Conservation (phyloP, 2,888 invertebrate species). For the Papilio elwesi region DNA sequence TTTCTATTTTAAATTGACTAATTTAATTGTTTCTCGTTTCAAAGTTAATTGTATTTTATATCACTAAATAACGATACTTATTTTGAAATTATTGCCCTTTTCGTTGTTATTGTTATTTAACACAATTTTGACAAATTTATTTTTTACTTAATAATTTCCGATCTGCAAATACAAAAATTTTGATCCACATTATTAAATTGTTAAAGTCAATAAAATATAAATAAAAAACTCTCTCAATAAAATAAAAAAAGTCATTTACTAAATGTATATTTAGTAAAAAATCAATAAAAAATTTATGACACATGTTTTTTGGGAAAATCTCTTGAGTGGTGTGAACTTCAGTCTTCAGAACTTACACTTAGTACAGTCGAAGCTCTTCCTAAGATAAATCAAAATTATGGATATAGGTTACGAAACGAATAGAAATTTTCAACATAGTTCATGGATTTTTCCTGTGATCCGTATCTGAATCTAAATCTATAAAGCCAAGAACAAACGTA, state of each 20-base stretch:
- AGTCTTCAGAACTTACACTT: too few species aligned
- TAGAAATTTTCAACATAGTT: too few species aligned
- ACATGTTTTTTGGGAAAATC: too few species aligned
- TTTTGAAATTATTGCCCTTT: conserved; percentile 61
- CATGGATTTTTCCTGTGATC: too few species aligned
- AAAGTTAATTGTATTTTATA: conserved; percentile 41
- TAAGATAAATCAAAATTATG: too few species aligned
- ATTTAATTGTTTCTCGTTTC: conserved; percentile 55
- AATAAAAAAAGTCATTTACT: background rate
- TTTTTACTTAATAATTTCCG: background rate
- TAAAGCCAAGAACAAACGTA: too few species aligned
- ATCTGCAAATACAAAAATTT: background rate
- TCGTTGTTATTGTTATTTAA: conserved; percentile 54
- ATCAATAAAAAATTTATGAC: background rate
- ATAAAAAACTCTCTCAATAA: background rate
- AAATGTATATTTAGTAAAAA: background rate
- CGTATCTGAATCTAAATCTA: too few species aligned
- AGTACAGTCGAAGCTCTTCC: too few species aligned
- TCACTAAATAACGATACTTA: conserved; percentile 35
- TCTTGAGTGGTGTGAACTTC: too few species aligned
- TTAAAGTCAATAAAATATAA: conserved; percentile 4
- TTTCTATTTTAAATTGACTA: conserved; percentile 60
- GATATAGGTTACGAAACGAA: too few species aligned
- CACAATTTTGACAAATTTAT: background rate
- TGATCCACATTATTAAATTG: conserved; percentile 12